Base-by-base conservation (phyloP, 2,797 vertebrate species). In the Labroides dimidiatus region DNA sequence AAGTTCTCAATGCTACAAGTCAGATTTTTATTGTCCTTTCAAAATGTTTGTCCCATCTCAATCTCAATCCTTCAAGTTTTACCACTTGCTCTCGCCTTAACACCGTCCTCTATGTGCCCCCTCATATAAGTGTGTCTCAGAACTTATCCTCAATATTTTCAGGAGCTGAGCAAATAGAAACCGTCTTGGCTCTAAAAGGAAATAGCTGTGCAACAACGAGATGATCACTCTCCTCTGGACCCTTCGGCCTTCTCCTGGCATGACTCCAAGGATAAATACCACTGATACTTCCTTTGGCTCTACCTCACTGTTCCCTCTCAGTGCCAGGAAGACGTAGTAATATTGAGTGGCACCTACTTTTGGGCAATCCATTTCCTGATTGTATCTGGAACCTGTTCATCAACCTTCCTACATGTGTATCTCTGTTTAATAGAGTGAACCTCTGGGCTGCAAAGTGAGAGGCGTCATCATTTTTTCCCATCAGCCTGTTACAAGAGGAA, bases 331-430 rank as follows among this genome's bases (percentile, higher is more conserved):
- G 10, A 42, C 53, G 36, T 2, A 49, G 30, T 20, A 37, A 41
- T 64, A 52, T 15, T 23, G 37, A 72, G 12, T 49, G 49, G 19
- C 30, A 37, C 21, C 19, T 53, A n/a, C 53, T 53, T 50, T 27
- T 20, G 45, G 62, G 13, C 47, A 50, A 52, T 72, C 61, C 42
- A 59, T 58, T 58, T 50, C 51, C 27, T 30, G 48, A 64, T 72
- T 65, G 37, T 45, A 33, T 78, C 41, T 63, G 47, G 71, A 74
- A 70, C 24, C 27, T 16, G 21, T 66, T 49, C 33, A 66, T 65
- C 51, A 30, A 30, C 58, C 43, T 57, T 3, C 17, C 36, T 47
- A 30, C 36, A 51, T 61, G 33, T 58, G 20, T 44, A 33, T 59
- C 21, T 57, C 2, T 20, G 16, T 51, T 51, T 51, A 51, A 30